Percentiles rank a stretch among this genome's conserved stretches.
phyloP scores from a whole-genome alignment of 2,113 vertebrate species.

The Pipra filicauda region DNA sequence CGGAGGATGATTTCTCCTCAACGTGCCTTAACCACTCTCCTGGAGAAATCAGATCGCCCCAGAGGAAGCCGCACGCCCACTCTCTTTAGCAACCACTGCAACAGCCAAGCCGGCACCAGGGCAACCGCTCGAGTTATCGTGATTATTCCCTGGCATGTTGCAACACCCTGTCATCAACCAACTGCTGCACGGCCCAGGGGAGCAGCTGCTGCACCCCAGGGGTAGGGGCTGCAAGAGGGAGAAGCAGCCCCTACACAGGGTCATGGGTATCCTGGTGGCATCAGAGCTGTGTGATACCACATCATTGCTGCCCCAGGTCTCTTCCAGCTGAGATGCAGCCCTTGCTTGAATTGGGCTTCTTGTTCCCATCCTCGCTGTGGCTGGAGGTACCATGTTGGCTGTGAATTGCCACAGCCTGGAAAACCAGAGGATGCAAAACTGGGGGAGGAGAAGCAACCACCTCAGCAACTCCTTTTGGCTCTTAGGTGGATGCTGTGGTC shows the following conservation, averaged over 20 bases:
- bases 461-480: not conserved
- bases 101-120: slow-evolving; percentile 57
- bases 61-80: slow-evolving; percentile 56
- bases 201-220: not conserved
- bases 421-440: not conserved
- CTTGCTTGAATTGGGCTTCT: not conserved
- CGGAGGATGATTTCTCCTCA: not conserved
- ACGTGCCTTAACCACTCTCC: slow-evolving; percentile 28
- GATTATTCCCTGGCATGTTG: slow-evolving; percentile 30
- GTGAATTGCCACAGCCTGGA: not conserved
- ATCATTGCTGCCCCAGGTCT: not conserved
- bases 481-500: not conserved
- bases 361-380: not conserved
- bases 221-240: not conserved
- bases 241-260: not conserved
- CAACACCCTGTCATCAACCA: slow-evolving; percentile 12
- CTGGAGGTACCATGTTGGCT: not conserved
- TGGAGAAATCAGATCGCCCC: slow-evolving; percentile 55
- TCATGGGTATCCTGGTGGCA: not conserved
- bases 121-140: slow-evolving; percentile 53
- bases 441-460: not conserved
- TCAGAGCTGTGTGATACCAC: not conserved
- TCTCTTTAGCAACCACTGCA: slow-evolving; percentile 60
- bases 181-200: not conserved
- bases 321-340: not conserved